Base-by-base conservation (phyloP, 2,888 invertebrate species). In the Andrena bucephala region DNA sequence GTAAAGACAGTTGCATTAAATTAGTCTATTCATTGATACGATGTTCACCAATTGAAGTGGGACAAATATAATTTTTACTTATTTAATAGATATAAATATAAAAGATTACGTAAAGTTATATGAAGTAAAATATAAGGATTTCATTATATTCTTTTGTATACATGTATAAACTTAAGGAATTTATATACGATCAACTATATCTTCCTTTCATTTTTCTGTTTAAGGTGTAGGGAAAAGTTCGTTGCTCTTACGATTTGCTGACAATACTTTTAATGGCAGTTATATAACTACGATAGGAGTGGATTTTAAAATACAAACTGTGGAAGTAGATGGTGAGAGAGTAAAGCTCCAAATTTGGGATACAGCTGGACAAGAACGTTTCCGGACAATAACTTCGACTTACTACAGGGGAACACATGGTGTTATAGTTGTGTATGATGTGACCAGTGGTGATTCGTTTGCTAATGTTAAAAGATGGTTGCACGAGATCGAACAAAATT, bases 231-330 rank as follows among this genome's bases (percentile, higher is more conserved):
- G 99, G 81, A 99, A 99, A 95, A 99, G 99, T 95, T 99, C 99
- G 92, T 95, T 99, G 86, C 96, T 99, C 87, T 95, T 99, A 91
- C 96, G 99, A 90, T 99, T 99, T 95, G 98, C 99, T 73, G 99
- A 99, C 95, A 99, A 99, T 95, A 99, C 99, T 85, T 99, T 99
- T 95, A 98, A 98, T 91, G 98, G 99, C 94, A 97, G 97, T 95
- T 98, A 98, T 94, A 99, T 99, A 94, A 99, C 99, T 80, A 99
- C 99, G 66, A 99, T 99, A 94, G 99, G 99, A 85, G 99, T 99
- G 72, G 99, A 99, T 95, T 99, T 99, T 95, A 99, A 99, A 96
- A 99, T 99, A 94, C 96, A 99, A 93, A 99, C 99, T 85, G 97
- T 99, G 90, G 97, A 97, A 93, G 96, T 98, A 91, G 97, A 98